Conservation (phyloP, 1,140 invertebrate species). For the Acromyrmex echinatior region DNA sequence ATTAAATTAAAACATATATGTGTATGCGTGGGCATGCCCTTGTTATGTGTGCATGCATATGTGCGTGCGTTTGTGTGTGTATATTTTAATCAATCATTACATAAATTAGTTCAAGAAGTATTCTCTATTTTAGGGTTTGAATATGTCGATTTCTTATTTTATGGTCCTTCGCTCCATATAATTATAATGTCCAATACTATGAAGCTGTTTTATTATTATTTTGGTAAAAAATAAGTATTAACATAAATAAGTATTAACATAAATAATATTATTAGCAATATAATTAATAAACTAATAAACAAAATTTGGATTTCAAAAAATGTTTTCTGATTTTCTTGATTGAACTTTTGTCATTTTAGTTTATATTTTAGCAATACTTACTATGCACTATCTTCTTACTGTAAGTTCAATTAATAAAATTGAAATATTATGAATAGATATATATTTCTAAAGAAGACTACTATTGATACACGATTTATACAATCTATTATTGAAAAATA, state of each 20-base stretch:
- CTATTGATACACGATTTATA: neutral
- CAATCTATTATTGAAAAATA: neutral
- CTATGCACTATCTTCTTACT: neutral
- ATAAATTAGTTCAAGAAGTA: neutral
- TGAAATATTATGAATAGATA: neutral
- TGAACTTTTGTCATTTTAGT: neutral
- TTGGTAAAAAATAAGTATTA: neutral
- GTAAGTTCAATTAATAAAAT: neutral
- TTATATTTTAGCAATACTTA: neutral
- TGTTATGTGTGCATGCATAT: too few species aligned
- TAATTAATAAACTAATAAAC: neutral
- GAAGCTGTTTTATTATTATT: neutral
- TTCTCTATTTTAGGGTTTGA: constrained; percentile 13
- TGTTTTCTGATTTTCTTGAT: neutral
- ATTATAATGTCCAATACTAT: neutral
- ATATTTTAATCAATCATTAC: too few species aligned
- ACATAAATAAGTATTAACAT: neutral
- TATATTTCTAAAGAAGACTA: neutral
- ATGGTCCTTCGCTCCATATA: constrained; percentile 6
- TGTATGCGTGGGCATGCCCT: too few species aligned
- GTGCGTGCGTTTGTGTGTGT: too few species aligned
- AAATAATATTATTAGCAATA: neutral
- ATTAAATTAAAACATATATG: neutral
- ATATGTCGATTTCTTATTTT: constrained; percentile 29
- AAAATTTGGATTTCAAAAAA: neutral